Conservation (phyloP, 2,888 invertebrate genomes). For the Trichacis sp. region DNA sequence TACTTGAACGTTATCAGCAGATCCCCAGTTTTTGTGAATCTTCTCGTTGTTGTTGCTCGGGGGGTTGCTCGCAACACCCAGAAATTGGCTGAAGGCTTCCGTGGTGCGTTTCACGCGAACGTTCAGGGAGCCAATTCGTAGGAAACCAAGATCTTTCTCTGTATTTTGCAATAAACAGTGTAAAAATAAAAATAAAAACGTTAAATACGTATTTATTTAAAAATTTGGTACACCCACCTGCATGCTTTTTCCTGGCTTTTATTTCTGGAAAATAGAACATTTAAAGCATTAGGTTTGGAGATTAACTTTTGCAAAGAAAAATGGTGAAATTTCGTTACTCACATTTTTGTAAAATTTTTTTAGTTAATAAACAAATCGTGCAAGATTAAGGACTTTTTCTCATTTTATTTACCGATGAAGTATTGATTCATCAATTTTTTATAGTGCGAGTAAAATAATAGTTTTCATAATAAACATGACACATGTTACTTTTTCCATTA, state of each 20-base stretch:
- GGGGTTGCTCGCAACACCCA: constrained; percentile 76
- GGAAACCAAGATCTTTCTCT: constrained; percentile 91
- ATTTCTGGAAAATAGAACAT: constrained; percentile 74
- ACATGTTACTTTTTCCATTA: too few relatives aligned
- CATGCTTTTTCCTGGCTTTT: constrained; percentile 80
- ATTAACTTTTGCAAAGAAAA: too few relatives aligned
- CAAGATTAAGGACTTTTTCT: background rate
- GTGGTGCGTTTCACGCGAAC: constrained; percentile 93
- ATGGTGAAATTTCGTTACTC: too few relatives aligned
- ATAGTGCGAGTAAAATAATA: too few relatives aligned
- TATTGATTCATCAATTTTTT: too few relatives aligned
- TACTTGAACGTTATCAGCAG: constrained; percentile 87
- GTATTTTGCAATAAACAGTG: constrained; percentile 42
- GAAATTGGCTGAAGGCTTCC: constrained; percentile 90
- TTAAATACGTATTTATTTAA: too few relatives aligned
- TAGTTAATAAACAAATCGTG: background rate
- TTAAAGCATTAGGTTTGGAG: too few relatives aligned
- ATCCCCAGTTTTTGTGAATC: constrained; percentile 89
- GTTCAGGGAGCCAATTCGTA: constrained; percentile 92
- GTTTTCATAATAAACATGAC: too few relatives aligned
- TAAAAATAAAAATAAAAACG: too few relatives aligned
- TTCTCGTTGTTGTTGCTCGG: constrained; percentile 73
- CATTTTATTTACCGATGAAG: too few relatives aligned
- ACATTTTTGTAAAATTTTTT: too few relatives aligned
- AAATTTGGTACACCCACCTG: constrained; percentile 71